phyloP scores from a whole-genome alignment of 2,888 invertebrate genomes.

The Eulithis testata region DNA sequence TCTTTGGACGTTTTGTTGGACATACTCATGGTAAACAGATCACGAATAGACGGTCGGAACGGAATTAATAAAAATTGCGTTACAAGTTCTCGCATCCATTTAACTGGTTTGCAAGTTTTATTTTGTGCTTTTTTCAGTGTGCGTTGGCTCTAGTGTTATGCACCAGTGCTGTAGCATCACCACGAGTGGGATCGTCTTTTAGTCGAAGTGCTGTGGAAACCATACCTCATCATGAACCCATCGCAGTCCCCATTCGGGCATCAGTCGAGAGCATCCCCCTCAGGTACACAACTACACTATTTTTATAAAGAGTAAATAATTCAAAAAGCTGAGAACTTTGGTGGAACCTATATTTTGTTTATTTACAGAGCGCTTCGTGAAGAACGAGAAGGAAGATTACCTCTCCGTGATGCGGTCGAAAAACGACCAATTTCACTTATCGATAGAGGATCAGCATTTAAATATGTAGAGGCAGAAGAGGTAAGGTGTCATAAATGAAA shows the following conservation, averaged over 20 bases:
- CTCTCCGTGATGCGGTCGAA: slow-evolving; percentile 90
- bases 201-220: slow-evolving; percentile 71
- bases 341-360: slow-evolving; percentile 1
- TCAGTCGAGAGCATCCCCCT: slow-evolving; percentile 91
- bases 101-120: slow-evolving; percentile 3
- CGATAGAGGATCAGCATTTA: slow-evolving; percentile 59
- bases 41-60: slow-evolving; percentile 52
- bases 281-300: slow-evolving; percentile 56
- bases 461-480: slow-evolving; percentile 55
- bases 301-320: too few species aligned
- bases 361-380: slow-evolving; percentile 65
- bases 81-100: slow-evolving; percentile 18
- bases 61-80: slow-evolving; percentile 50
- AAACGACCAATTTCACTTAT: slow-evolving; percentile 77
- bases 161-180: slow-evolving; percentile 61
- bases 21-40: slow-evolving; percentile 61
- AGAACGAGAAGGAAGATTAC: slow-evolving; percentile 80
- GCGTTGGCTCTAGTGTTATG: slow-evolving; percentile 58
- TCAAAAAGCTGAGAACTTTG: too few species aligned
- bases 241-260: slow-evolving; percentile 86
- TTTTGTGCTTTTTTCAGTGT: slow-evolving; percentile 53
- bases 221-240: slow-evolving; percentile 70
- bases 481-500: slow-evolving; percentile 13
- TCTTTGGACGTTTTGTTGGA: slow-evolving; percentile 66
- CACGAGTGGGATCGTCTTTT: slow-evolving; percentile 62